Conservation (phyloP, 2,113 vertebrate genomes). For the Uria lomvia region DNA sequence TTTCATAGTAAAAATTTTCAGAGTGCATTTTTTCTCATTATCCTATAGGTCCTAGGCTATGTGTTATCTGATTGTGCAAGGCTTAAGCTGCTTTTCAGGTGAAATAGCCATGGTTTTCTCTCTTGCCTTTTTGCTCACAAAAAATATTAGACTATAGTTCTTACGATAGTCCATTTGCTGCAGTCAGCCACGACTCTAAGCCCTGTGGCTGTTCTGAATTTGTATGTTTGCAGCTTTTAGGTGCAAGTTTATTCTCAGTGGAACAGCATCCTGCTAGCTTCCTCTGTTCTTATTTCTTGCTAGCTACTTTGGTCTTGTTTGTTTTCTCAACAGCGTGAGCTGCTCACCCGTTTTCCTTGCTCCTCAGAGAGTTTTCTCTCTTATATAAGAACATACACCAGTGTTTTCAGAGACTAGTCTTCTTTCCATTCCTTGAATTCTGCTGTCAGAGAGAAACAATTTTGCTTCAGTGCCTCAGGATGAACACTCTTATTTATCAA, state of each 20-base stretch:
- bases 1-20: background rate
- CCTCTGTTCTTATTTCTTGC: background rate
- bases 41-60: background rate
- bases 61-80: background rate
- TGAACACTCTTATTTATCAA: background rate
- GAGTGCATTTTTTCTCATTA: background rate
- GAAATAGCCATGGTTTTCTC: background rate
- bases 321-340: background rate
- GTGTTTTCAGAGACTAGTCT: background rate
- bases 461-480: background rate
- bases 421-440: background rate
- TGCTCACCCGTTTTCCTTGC: background rate
- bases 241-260: background rate
- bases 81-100: background rate
- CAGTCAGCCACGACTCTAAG: background rate
- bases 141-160: background rate
- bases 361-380: background rate
- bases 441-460: background rate
- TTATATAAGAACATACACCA: background rate
- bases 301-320: background rate
- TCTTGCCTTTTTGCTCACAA: background rate
- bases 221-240: background rate
- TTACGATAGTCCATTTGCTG: background rate
- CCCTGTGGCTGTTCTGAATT: background rate
- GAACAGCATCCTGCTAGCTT: background rate